A percentile compares a stretch with the other conserved stretches of the same genome.
Conservation (phyloP, 2,797 vertebrate genomes). For the Kryptolebias ocellatus region DNA sequence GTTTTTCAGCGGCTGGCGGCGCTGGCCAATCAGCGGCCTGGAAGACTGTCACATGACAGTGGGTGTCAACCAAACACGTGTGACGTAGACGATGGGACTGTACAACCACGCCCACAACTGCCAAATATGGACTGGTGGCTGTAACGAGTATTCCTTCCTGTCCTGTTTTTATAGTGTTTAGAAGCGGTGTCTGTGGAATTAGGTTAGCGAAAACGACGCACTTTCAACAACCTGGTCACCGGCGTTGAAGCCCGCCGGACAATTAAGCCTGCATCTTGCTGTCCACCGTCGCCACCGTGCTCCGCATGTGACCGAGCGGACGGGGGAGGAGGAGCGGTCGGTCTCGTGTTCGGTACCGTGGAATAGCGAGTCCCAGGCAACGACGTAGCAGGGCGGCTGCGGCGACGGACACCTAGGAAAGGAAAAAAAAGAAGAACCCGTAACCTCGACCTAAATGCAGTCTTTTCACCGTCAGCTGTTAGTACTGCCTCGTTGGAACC, state of each 20-base stretch:
- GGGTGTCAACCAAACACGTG: background rate
- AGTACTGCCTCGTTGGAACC: background rate
- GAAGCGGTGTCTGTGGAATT: background rate
- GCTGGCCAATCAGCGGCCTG: slow-evolving; percentile 64
- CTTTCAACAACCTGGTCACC: accelerated
- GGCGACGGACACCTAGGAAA: background rate
- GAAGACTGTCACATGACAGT: slow-evolving; percentile 31
- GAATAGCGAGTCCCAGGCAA: slow-evolving; percentile 45
- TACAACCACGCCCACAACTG: slow-evolving; percentile 33
- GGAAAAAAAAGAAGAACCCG: background rate
- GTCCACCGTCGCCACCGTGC: slow-evolving; percentile 27
- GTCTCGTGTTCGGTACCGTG: slow-evolving; percentile 80
- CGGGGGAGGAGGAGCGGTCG: slow-evolving; percentile 55
- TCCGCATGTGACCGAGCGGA: slow-evolving; percentile 59
- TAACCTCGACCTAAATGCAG: background rate
- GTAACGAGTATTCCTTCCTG: background rate
- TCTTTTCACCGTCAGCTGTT: background rate
- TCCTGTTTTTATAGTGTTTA: background rate
- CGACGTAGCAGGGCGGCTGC: slow-evolving; percentile 8
- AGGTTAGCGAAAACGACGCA: accelerated
- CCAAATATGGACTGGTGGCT: slow-evolving; percentile 55
- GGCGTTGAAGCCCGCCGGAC: background rate
- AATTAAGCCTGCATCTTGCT: background rate
- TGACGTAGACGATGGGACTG: slow-evolving; percentile 29
- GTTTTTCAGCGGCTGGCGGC: slow-evolving; percentile 67